A percentile compares a stretch with the other conserved stretches of the same genome.
These are phyloP conservation scores for Tiliqua scincoides DNA, from an alignment of 2,113 vertebrate genomes.

Conservation along the genomic window DNA sequence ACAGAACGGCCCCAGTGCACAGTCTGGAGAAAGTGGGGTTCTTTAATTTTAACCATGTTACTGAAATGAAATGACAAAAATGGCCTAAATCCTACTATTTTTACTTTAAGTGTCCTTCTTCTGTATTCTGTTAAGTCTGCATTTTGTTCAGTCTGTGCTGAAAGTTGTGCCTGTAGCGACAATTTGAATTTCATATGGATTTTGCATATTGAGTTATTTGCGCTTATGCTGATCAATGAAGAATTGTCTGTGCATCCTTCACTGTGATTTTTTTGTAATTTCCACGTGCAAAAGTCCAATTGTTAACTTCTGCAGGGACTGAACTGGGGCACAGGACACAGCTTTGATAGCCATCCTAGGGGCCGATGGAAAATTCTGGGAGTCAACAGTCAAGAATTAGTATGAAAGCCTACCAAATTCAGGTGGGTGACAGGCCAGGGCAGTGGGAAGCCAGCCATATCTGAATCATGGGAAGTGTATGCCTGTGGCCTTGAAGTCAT, in stretches of 20 bases:
- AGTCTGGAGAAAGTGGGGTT: no score
- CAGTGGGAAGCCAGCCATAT: not conserved
- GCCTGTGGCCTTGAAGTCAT: no score
- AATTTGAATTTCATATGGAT: constrained; percentile 11
- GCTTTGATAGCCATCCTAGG: not conserved
- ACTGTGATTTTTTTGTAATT: not conserved
- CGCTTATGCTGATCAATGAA: not conserved
- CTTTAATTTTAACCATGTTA: no score
- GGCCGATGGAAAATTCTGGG: not conserved
- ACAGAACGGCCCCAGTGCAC: no score
- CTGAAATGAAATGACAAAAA: no score
- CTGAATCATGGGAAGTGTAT: no score
- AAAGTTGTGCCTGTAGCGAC: not conserved
- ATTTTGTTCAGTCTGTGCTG: not conserved
- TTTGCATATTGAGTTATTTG: not conserved
- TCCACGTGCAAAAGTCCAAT: not conserved
- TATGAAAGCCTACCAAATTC: not conserved
- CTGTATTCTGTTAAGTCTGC: not conserved
- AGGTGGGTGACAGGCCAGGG: not conserved
- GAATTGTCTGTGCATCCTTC: not conserved
- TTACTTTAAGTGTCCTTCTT: not conserved
- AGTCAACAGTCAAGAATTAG: not conserved
- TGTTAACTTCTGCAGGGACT: not conserved
- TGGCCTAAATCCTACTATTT: not conserved
- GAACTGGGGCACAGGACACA: not conserved